Evolutionary conservation across 2,113 vertebrate species (phyloP).

Genomic region (Gulo gulo): DNA sequence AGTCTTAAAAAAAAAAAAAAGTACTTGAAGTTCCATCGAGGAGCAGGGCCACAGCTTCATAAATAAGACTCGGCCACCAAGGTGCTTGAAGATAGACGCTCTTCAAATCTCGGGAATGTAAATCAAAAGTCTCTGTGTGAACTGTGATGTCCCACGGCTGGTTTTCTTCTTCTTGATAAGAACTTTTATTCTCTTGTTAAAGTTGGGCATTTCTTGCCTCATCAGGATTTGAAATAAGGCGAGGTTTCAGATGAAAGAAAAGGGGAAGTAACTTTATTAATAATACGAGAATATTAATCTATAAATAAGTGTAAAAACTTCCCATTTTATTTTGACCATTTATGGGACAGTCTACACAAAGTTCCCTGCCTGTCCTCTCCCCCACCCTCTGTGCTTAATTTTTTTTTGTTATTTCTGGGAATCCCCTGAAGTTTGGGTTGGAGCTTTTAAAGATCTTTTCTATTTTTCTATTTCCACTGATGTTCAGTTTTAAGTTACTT

Average conservation of each 20-base stretch:
- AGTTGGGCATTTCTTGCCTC: not conserved
- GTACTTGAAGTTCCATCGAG: constrained; percentile 49
- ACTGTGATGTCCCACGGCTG: not conserved
- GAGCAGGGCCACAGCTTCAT: constrained; percentile 50
- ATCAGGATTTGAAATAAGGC: not conserved
- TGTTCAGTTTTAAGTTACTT: not conserved
- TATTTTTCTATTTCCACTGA: not conserved
- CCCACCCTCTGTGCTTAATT: fast-evolving
- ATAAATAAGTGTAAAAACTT: not conserved
- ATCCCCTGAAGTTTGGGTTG: not conserved
- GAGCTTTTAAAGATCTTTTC: not conserved
- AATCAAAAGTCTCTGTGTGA: fast-evolving
- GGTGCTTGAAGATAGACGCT: constrained; percentile 27
- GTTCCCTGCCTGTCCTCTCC: not conserved
- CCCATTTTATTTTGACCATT: not conserved
- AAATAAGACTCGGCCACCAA: constrained; percentile 60
- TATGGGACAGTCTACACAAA: not conserved
- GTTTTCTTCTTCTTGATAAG: not conserved
- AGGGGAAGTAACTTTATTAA: not conserved
- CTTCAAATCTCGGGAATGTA: not conserved
- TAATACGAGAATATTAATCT: not conserved
- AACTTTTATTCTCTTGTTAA: not conserved
- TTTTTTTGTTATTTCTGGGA: not conserved
- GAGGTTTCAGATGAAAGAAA: not conserved
- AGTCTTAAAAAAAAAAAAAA: not conserved